Conservation (phyloP, 2,797 vertebrate species). For the Sarcophilus harrisii region DNA sequence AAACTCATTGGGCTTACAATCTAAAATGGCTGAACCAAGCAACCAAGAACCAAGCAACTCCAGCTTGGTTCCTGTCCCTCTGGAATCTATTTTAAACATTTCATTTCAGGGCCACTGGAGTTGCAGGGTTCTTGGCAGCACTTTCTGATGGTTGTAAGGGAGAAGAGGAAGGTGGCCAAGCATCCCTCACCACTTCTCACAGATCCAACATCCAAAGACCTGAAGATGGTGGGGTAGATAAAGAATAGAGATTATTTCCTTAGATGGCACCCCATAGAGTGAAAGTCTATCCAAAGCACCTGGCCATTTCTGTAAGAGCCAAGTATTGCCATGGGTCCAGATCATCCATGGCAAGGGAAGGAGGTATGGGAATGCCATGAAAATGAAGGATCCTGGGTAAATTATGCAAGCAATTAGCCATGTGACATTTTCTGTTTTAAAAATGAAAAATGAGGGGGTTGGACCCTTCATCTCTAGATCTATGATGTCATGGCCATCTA, state of each 20-base stretch:
- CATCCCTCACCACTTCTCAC: not conserved
- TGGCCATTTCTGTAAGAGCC: not conserved
- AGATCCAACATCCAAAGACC: not conserved
- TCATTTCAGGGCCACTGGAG: slow-evolving; percentile 59
- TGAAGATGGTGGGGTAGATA: fast-evolving
- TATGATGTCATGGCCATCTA: not conserved
- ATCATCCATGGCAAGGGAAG: not conserved
- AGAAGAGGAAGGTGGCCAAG: not conserved
- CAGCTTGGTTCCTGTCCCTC: not conserved
- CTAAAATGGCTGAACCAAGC: too few species aligned
- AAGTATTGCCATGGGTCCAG: not conserved
- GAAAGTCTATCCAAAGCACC: not conserved
- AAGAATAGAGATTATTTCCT: not conserved
- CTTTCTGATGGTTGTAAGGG: slow-evolving; percentile 64
- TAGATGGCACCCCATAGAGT: not conserved
- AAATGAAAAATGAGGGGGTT: not conserved
- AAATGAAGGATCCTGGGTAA: not conserved
- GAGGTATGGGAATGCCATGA: too few species aligned
- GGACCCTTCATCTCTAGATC: too few species aligned
- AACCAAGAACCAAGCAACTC: not conserved
- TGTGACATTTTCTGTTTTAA: too few species aligned
- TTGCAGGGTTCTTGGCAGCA: slow-evolving; percentile 63
- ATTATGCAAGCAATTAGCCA: not conserved
- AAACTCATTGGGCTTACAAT: not conserved
- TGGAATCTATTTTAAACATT: slow-evolving; percentile 82